Evolutionary conservation across 2,113 vertebrate genomes (phyloP).

Genomic region (Struthio camelus): DNA sequence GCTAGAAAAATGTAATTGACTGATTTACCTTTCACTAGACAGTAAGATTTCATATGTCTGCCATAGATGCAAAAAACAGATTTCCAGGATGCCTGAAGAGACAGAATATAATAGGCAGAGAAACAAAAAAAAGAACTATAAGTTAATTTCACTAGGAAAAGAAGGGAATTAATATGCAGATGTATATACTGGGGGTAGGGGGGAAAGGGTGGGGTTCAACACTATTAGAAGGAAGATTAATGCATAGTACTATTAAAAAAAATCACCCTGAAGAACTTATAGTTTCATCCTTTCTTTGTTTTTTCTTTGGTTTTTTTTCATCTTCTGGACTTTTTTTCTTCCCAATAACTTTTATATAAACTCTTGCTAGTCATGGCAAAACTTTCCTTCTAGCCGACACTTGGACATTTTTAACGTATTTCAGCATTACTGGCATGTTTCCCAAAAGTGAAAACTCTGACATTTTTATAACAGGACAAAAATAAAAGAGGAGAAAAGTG

Average conservation of each 20-base stretch:
- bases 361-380: not conserved
- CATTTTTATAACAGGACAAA: conserved; percentile 42
- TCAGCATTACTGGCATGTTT: conserved; percentile 42
- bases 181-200: not conserved
- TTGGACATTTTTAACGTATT: conserved; percentile 41
- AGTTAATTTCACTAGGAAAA: not conserved
- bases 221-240: not conserved
- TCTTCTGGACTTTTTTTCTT: not conserved
- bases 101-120: not conserved
- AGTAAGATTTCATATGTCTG: not conserved
- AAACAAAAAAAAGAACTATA: not conserved
- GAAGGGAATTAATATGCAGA: not conserved
- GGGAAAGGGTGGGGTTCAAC: not conserved
- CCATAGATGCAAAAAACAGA: not conserved
- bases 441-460: conserved; percentile 16
- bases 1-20: not conserved
- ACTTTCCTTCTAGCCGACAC: conserved; percentile 14
- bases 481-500: conserved; percentile 34
- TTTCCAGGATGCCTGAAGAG: not conserved
- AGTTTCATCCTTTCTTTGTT: not conserved
- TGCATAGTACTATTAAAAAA: not conserved
- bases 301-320: no score
- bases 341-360: not conserved
- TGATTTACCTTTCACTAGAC: not conserved
- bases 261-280: not conserved